Percentiles rank a stretch among this genome's conserved stretches.
These are phyloP conservation scores for Tillus elongatus DNA, from an alignment of 2,888 invertebrate genomes.

Conservation along the genomic window DNA sequence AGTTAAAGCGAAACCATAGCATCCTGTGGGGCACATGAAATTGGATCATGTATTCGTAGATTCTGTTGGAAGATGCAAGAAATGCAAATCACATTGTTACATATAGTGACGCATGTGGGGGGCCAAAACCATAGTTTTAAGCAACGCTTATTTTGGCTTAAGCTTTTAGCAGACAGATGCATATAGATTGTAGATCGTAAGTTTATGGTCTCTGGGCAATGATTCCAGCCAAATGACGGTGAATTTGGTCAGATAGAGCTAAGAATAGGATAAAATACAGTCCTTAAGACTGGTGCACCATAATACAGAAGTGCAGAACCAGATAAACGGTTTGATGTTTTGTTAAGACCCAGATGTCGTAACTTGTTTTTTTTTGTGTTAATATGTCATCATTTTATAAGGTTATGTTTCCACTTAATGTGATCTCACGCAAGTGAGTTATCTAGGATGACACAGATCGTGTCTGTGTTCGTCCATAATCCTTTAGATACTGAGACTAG, in stretches of 20 bases:
- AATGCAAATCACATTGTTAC: slow-evolving; percentile 6
- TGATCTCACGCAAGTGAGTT: too few species aligned
- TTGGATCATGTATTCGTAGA: slow-evolving; percentile 13
- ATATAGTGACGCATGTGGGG: slow-evolving; percentile 11
- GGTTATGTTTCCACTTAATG: too few species aligned
- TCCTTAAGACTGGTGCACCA: slow-evolving; percentile 4
- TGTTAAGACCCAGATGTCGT: too few species aligned
- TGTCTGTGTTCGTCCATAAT: too few species aligned
- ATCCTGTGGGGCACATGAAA: slow-evolving; percentile 27
- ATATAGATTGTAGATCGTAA: slow-evolving; percentile 12
- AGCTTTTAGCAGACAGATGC: background rate
- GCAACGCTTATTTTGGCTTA: background rate
- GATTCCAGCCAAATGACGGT: slow-evolving; percentile 12
- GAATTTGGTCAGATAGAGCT: slow-evolving; percentile 13
- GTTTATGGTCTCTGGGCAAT: slow-evolving; percentile 14
- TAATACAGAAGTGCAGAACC: background rate
- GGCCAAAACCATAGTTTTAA: slow-evolving; percentile 13
- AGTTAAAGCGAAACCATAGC: slow-evolving; percentile 29
- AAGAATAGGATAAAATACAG: background rate
- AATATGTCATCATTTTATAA: too few species aligned
- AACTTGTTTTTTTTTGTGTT: too few species aligned
- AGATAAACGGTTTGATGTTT: too few species aligned
- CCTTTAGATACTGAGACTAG: too few species aligned
- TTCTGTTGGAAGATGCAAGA: slow-evolving; percentile 4
- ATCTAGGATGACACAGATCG: too few species aligned